Percentiles rank a stretch among this genome's conserved stretches.
phyloP scores from a whole-genome alignment of 2,797 vertebrate genomes.

The Scyliorhinus canicula region DNA sequence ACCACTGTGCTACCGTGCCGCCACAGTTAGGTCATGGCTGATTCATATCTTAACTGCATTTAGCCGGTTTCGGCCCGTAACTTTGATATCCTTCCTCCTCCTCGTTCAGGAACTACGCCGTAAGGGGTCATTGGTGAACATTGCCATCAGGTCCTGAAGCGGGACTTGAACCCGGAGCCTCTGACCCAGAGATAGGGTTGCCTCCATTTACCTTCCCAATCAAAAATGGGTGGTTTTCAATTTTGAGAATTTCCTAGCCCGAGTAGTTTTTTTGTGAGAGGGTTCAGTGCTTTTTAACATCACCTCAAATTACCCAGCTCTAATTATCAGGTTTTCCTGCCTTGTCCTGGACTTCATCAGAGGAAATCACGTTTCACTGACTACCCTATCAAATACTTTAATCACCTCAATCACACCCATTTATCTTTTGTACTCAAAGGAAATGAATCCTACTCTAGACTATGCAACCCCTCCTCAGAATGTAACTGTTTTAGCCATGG shows the following conservation, averaged over 20 bases:
- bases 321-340: not conserved
- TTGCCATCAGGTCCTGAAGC: too few species aligned
- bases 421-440: too few species aligned
- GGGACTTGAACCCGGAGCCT: too few species aligned
- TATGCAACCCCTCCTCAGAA: not conserved
- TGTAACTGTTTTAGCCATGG: not conserved
- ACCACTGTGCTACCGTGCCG: too few species aligned
- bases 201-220: not conserved
- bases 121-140: too few species aligned
- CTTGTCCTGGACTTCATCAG: not conserved
- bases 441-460: not conserved
- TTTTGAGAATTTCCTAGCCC: not conserved
- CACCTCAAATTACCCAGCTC: not conserved
- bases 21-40: not conserved
- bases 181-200: too few species aligned
- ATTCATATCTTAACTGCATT: not conserved
- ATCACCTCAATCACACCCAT: not conserved
- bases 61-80: not conserved
- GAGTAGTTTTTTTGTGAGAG: not conserved
- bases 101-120: too few species aligned
- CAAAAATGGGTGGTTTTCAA: not conserved
- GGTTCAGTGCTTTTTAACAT: not conserved
- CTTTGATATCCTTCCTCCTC: not conserved
- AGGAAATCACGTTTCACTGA: not conserved
- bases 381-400: not conserved